These are phyloP conservation scores for Umimayanthus kanabou DNA, from an alignment of 92 coral and sea anemone genomes.

Conservation along the genomic window DNA sequence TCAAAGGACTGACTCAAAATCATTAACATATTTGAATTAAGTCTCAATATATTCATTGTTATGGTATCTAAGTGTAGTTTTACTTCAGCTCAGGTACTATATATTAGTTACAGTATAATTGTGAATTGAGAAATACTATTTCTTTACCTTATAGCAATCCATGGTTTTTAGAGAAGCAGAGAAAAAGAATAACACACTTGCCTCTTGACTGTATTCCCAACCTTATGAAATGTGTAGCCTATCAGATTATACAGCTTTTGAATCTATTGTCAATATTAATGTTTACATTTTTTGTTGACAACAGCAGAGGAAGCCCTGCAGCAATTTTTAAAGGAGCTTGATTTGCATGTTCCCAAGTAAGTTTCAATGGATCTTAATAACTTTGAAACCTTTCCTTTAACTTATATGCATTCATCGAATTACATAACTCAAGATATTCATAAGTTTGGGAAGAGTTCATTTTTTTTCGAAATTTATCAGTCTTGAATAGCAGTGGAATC, in stretches of 20 bases:
- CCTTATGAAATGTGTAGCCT: not conserved
- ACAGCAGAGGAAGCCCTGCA: not conserved
- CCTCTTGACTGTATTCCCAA: not conserved
- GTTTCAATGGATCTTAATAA: not conserved
- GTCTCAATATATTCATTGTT: not conserved
- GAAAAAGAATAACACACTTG: not conserved
- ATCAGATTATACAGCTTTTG: not conserved
- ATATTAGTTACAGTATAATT: too few species aligned
- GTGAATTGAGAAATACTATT: not conserved
- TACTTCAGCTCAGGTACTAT: not conserved
- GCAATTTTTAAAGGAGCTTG: not conserved
- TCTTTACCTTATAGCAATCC: not conserved
- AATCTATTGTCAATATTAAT: not conserved
- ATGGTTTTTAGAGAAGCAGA: not conserved
- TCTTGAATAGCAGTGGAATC: not conserved
- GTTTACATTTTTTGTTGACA: slow-evolving; percentile 8
- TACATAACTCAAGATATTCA: too few species aligned
- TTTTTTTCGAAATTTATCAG: too few species aligned
- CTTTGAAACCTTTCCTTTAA: not conserved
- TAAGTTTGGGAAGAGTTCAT: too few species aligned
- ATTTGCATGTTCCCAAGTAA: not conserved
- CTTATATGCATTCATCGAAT: too few species aligned
- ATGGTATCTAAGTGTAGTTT: not conserved
- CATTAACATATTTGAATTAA: not conserved
- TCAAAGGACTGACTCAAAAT: not conserved